Evolutionary conservation across 2,113 vertebrate species (phyloP), one percentile per base, ranked within the genome.

Genomic region (Motacilla tschutschensis): DNA sequence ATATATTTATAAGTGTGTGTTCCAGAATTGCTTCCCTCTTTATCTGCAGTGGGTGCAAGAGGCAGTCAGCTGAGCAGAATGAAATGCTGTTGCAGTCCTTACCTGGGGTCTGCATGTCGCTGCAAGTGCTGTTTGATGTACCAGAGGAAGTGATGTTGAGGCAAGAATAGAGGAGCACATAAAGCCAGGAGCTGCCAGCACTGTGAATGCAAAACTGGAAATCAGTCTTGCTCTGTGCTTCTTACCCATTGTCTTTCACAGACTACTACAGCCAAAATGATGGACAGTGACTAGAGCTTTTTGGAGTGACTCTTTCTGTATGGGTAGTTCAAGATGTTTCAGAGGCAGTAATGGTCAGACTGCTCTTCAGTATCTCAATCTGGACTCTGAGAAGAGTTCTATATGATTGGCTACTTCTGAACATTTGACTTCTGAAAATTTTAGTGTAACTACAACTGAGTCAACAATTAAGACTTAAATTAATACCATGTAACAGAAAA

Each of bases 91-190:
- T 57, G 57, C 50, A 58, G 40, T 50, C 29, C 71, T 94, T 89
- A 98, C 98, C 97, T 98, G 63, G 98, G 94, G 91, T 98, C 98
- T 26, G 97, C 97, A 5, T 98, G 97, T 53, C 93, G 96, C 87
- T 98, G 98, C 65, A 99, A 94, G 87, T 98, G 97, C 91, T 98
- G 97, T 75, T 96, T 98, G 81, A 98, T 82, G 88, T 98, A 98
- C 98, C 98, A 99, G 40, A 99, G 97, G 94, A 99, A 98, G 88
- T 97, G 98, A 81, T 99, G 98, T 17, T 99, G 98, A 80, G 98
- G 98, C 58, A 99, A 96, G 83, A 99, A 99, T 2, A 99, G 95
- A 83, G 98, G 98, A 78, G 98, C 97, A 50, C 98, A 98, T 83
- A 99, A 94, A 78, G 98, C 98, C 93, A 99, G 91, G 93, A 99